These are phyloP conservation scores for Ictalurus punctatus DNA, from an alignment of 2,113 vertebrate genomes.

Conservation along the genomic window DNA sequence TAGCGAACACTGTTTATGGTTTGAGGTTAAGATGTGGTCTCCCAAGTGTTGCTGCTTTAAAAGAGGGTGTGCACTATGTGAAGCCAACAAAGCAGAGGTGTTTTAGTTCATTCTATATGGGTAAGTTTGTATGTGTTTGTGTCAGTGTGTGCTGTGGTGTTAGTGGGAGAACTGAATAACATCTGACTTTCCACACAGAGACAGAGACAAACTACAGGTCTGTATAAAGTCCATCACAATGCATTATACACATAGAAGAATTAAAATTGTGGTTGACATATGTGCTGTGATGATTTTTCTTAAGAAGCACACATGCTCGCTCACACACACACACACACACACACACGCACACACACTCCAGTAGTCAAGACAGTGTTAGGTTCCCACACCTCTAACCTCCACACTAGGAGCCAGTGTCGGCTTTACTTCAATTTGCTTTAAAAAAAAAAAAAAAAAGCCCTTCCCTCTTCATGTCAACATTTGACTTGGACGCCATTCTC, in stretches of 20 bases:
- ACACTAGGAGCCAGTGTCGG: slow-evolving; percentile 39
- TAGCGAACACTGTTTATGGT: slow-evolving; percentile 26
- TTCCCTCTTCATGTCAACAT: slow-evolving; percentile 49
- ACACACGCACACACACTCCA: slow-evolving; percentile 19
- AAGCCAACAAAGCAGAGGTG: slow-evolving; percentile 24
- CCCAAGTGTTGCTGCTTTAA: slow-evolving; percentile 27
- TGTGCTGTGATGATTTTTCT: slow-evolving; percentile 12
- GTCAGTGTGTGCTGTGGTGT: slow-evolving; percentile 31
- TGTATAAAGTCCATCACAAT: slow-evolving; percentile 31
- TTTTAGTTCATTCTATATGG: slow-evolving; percentile 17
- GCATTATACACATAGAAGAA: slow-evolving; percentile 10
- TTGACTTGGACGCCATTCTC: slow-evolving; percentile 52
- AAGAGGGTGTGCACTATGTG: slow-evolving; percentile 31
- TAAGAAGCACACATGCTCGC: neutral
- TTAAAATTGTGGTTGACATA: slow-evolving; percentile 16
- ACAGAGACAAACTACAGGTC: slow-evolving; percentile 43
- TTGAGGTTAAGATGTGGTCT: slow-evolving; percentile 49
- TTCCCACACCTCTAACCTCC: slow-evolving; percentile 26
- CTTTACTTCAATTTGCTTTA: slow-evolving; percentile 38
- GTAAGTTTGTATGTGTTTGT: neutral
- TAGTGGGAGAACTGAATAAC: slow-evolving; percentile 28
- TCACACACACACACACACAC: slow-evolving; percentile 25
- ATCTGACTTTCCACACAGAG: slow-evolving; percentile 19
- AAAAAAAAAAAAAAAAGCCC: slow-evolving; percentile 34
- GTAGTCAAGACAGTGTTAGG: slow-evolving; percentile 34